Evolutionary conservation across 2,113 vertebrate genomes (phyloP), one percentile per base, ranked within the genome.

Genomic region (Phyllostomus discolor): DNA sequence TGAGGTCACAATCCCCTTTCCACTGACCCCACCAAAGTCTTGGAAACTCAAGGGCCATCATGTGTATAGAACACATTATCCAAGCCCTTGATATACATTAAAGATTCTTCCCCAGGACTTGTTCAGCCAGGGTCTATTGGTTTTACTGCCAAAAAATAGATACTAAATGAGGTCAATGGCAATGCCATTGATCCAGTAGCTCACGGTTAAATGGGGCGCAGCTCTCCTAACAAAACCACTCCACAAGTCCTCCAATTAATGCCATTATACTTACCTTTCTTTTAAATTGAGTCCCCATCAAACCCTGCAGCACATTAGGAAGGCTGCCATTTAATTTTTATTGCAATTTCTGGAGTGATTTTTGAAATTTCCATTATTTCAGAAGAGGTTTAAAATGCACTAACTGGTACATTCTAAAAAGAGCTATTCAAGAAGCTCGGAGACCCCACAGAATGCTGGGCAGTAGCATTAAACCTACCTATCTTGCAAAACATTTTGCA

Each of bases 371-470:
- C 89, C 95, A 97, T 94, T 91, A 94, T 95, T 95, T 95, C 91
- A 89, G 97, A 28, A 78, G 87, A 76, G 98, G 98, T 98, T 88
- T 72, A 9, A 92, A 90, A 92, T 50, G 81, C 86, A 35, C 81
- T 93, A 96, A 92, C 72, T 83, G 95, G 52, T 91, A 78, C 33
- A 72, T 50, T 43, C 62, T 79, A 62, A 69, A 89, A 91, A 92
- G 87, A 64, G 76, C 92, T 85, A 72, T 80, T 85, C 81, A 48
- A 0, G 19, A 94, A 66, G 26, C 73, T 90, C 76, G 10, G 83
- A 81, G 84, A 81, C 62, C 67, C 28, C 48, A 26, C 46, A 26
- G 62, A 62, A 70, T 9, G 43, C n/a, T 26, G 46, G 54, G 20
- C 38, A 67, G 57, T 14, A 70, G 67, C 52, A 67, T 9, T 62